Conservation (phyloP, 2,113 vertebrate species). For the Aepyceros melampus region DNA sequence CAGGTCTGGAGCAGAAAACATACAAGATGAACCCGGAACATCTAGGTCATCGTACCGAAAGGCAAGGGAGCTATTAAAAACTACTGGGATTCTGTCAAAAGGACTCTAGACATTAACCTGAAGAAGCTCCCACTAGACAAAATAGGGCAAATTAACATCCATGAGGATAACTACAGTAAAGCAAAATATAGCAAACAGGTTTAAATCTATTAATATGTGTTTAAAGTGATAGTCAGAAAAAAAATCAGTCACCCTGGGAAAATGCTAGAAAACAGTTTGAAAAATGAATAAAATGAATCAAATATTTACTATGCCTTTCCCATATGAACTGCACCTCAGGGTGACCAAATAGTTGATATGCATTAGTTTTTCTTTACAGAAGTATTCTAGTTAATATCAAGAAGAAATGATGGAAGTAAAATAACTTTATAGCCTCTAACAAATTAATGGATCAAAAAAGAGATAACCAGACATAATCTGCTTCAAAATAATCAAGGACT, state of each 20-base stretch:
- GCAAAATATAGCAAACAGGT: background rate
- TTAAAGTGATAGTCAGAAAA: background rate
- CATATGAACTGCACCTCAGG: background rate
- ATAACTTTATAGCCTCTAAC: background rate
- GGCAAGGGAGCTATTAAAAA: background rate
- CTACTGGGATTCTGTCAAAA: background rate
- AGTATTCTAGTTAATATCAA: background rate
- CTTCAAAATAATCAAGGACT: slow-evolving; percentile 1
- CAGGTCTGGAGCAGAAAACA: background rate
- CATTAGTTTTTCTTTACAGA: background rate
- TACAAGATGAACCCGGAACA: background rate
- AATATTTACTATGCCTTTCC: background rate
- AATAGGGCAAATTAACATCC: background rate
- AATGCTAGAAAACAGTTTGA: background rate
- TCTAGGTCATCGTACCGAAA: background rate
- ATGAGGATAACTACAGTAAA: background rate
- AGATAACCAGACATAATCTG: background rate
- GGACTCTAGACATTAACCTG: background rate
- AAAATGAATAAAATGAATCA: slow-evolving; percentile 8
- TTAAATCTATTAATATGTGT: background rate
- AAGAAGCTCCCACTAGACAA: background rate
- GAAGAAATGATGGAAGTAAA: background rate
- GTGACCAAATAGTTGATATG: background rate
- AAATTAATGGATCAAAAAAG: slow-evolving; percentile 2
- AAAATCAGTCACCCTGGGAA: background rate